These are phyloP conservation scores for Dromiciops gliroides DNA, from an alignment of 2,113 vertebrate species.

Conservation along the genomic window DNA sequence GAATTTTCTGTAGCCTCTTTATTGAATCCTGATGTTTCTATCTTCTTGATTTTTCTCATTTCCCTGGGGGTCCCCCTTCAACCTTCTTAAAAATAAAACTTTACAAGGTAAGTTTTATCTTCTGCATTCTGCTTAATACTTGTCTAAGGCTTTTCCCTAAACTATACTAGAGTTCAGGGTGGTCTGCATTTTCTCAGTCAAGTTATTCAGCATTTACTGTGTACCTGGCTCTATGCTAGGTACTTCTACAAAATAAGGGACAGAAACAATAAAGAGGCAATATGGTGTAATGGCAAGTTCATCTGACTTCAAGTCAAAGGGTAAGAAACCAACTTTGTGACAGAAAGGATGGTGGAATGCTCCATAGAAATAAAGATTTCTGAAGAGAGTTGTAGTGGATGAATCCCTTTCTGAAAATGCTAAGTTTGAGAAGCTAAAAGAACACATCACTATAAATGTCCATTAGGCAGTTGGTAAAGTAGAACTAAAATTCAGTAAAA, in stretches of 20 bases:
- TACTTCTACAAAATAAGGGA: neutral
- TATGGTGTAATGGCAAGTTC: neutral
- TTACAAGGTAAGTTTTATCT: constrained; percentile 68
- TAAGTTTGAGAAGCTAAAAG: neutral
- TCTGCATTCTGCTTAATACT: constrained; percentile 70
- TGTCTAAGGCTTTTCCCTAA: constrained; percentile 71
- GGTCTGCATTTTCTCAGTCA: neutral
- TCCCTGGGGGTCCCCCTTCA: constrained; percentile 65
- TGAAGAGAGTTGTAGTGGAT: neutral
- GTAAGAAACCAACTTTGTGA: neutral
- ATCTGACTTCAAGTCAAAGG: neutral
- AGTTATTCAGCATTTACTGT: neutral
- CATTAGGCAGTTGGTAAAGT: neutral
- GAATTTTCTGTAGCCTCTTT: constrained; percentile 67
- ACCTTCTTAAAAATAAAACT: constrained; percentile 68
- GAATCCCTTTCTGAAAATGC: neutral
- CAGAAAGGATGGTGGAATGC: neutral
- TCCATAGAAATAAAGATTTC: neutral
- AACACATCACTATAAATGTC: neutral
- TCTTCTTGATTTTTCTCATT: constrained; percentile 61
- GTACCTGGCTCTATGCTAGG: neutral
- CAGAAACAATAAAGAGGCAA: neutral
- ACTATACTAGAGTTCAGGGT: constrained; percentile 68
- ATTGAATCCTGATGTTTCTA: constrained; percentile 64
- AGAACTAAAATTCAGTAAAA: neutral